phyloP scores from a whole-genome alignment of 2,797 vertebrate species.

The Halcyon leucocephala region DNA sequence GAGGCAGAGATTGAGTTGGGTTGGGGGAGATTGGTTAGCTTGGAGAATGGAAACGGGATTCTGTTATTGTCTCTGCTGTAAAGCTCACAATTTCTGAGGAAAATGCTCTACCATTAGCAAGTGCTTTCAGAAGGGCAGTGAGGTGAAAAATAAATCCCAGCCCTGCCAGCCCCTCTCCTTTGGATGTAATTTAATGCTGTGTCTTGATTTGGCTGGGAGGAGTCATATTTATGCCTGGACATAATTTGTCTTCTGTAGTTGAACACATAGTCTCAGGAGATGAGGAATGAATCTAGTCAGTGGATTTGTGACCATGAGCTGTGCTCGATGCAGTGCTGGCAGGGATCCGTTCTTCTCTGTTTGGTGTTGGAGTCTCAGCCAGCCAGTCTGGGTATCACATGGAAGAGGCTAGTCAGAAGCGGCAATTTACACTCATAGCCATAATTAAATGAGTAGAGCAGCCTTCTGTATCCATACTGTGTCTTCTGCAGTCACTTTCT shows the following conservation, averaged over 20 bases:
- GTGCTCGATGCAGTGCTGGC: background rate
- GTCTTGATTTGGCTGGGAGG: background rate
- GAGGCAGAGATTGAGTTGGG: background rate
- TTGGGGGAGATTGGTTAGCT: background rate
- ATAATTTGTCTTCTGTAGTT: constrained; percentile 19
- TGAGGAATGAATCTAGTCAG: background rate
- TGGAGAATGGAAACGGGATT: background rate
- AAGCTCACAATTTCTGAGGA: constrained; percentile 7
- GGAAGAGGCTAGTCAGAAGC: background rate
- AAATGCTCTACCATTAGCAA: constrained; percentile 25
- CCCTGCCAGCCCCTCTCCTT: constrained; percentile 4
- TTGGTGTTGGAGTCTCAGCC: background rate
- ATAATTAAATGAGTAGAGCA: background rate
- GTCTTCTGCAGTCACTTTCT: background rate
- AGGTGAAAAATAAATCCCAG: constrained; percentile 42
- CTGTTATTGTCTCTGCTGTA: background rate
- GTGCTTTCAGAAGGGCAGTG: constrained; percentile 6
- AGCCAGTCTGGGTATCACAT: background rate
- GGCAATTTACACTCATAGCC: background rate
- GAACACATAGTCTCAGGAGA: background rate
- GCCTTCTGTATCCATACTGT: background rate
- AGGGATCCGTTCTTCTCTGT: background rate
- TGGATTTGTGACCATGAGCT: background rate
- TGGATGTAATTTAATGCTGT: constrained; percentile 1
- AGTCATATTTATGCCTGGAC: background rate